These are phyloP conservation scores for Ptilorrhoa leucosticta DNA, from an alignment of 2,113 vertebrate species.

Conservation along the genomic window DNA sequence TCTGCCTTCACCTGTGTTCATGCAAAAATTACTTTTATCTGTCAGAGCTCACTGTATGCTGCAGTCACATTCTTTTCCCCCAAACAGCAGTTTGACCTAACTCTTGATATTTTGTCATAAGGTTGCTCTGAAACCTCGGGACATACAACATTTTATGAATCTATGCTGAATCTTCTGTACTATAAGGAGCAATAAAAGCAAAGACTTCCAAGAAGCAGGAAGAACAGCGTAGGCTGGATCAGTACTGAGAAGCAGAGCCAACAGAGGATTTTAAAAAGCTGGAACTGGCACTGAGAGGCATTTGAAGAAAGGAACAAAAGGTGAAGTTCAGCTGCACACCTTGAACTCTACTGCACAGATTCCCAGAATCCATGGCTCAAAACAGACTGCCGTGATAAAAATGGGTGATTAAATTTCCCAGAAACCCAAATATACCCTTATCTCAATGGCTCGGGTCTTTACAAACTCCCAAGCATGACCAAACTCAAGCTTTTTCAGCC, in stretches of 20 bases:
- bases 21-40: neutral
- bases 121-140: neutral
- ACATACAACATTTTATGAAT: neutral
- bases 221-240: constrained; percentile 40
- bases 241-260: constrained; percentile 26
- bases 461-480: neutral
- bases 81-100: neutral
- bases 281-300: constrained; percentile 23
- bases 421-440: constrained; percentile 19
- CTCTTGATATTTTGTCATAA: neutral
- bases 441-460: neutral
- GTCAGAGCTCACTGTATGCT: neutral
- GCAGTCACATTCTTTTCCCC: neutral
- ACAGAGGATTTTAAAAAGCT: constrained; percentile 32
- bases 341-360: constrained; percentile 25
- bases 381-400: neutral
- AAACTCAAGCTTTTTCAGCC: neutral
- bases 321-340: constrained; percentile 59
- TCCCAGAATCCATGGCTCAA: constrained; percentile 2
- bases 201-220: constrained; percentile 55
- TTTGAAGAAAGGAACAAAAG: constrained; percentile 55
- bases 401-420: neutral
- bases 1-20: neutral
- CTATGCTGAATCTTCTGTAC: neutral
- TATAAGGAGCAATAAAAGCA: constrained; percentile 11